Evolutionary conservation across 2,888 invertebrate species (phyloP).

Genomic region (Diadegma fenestrale): DNA sequence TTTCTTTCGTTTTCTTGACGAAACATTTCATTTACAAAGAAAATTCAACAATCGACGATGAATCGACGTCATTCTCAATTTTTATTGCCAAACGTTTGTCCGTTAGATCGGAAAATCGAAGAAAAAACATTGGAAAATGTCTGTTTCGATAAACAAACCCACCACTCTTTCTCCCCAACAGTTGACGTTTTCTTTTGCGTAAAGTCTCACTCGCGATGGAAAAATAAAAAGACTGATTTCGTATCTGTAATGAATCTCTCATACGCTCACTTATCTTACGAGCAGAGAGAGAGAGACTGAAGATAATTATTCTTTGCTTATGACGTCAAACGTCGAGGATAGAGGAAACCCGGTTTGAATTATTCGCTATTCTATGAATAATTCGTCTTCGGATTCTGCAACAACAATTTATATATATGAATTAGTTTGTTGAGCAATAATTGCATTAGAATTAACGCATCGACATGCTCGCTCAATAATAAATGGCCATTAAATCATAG

Average conservation of each 20-base stretch:
- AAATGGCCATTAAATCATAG: background rate
- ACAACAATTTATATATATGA: background rate
- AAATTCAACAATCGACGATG: background rate
- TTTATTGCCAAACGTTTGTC: background rate
- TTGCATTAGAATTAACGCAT: background rate
- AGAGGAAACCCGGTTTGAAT: constrained; percentile 41
- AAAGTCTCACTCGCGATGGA: constrained; percentile 23
- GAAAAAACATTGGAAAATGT: background rate
- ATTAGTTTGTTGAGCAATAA: background rate
- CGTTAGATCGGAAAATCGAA: background rate
- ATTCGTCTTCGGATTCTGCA: constrained; percentile 4
- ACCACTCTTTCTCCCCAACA: background rate
- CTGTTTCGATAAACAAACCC: background rate
- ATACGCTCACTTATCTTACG: constrained; percentile 27
- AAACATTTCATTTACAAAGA: background rate
- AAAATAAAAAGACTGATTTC: constrained; percentile 10
- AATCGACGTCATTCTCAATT: background rate
- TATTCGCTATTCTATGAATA: constrained; percentile 28
- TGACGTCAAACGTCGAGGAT: constrained; percentile 57
- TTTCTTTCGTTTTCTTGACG: background rate
- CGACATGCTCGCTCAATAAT: background rate
- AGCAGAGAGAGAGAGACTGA: background rate
- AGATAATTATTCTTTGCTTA: constrained; percentile 60
- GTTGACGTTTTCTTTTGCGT: constrained; percentile 36
- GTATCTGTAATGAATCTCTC: constrained; percentile 45